Percentiles rank a stretch among this genome's conserved stretches.
Conservation (phyloP, 2,888 invertebrate species). For the Platycnemis pennipes region DNA sequence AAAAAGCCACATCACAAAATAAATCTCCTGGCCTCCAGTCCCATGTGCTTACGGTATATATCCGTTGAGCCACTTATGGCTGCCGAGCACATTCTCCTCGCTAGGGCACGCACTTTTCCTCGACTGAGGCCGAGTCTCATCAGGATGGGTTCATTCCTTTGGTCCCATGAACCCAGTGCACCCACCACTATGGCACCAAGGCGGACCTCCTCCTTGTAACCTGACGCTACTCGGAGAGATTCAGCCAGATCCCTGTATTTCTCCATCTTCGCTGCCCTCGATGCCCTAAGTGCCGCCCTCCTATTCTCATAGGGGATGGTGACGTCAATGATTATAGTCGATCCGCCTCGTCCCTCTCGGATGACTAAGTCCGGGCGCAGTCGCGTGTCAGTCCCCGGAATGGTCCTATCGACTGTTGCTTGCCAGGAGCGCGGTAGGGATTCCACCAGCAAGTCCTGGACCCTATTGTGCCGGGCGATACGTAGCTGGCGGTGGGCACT, state of each 20-base stretch:
- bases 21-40: no score
- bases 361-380: no score
- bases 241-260: constrained; percentile 74
- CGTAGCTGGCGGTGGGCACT: no score
- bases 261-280: constrained; percentile 72
- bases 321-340: constrained; percentile 74
- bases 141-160: constrained; percentile 74
- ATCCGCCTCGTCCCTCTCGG: no score
- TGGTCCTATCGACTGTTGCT: no score
- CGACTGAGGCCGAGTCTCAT: constrained; percentile 69
- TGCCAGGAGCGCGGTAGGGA: no score
- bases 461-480: no score
- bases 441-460: no score
- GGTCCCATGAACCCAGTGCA: constrained; percentile 76
- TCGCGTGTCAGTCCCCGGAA: no score
- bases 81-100: not conserved
- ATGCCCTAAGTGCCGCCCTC: constrained; percentile 72
- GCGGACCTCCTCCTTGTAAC: constrained; percentile 70
- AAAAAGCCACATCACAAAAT: no score
- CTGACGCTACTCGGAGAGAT: constrained; percentile 64
- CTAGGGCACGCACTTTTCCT: not conserved
- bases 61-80: not conserved
- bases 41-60: not conserved
- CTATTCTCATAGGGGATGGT: constrained; percentile 76
- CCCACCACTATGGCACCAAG: constrained; percentile 75